Percentiles rank a stretch among this genome's conserved stretches.
These are phyloP conservation scores for Neolamprologus brichardi DNA, from an alignment of 2,113 vertebrate genomes.

Conservation along the genomic window DNA sequence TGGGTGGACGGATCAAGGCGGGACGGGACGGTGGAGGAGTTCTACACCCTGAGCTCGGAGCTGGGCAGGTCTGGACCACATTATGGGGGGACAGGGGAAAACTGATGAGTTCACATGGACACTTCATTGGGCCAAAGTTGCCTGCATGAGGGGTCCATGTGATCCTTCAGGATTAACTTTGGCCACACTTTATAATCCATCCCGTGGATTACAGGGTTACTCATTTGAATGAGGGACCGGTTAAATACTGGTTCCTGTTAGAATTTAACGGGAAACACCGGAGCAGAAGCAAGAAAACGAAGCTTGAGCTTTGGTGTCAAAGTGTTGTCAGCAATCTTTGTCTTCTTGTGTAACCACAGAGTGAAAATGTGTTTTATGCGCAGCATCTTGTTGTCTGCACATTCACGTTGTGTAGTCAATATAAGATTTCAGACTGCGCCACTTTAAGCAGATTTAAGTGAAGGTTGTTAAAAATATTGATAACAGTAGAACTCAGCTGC, in stretches of 20 bases:
- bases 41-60: conserved; percentile 75
- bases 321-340: background rate
- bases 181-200: background rate
- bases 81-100: background rate
- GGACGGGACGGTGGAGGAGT: conserved; percentile 75
- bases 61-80: conserved; percentile 69
- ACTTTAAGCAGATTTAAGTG: background rate
- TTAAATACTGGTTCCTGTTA: background rate
- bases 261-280: background rate
- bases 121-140: background rate
- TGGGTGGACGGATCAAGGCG: conserved; percentile 84
- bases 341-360: background rate
- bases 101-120: background rate
- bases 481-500: accelerated
- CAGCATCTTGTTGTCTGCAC: background rate
- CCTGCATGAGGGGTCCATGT: background rate
- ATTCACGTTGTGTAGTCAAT: background rate
- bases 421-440: background rate
- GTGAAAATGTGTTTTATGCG: background rate
- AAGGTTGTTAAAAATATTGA: background rate
- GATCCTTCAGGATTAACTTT: background rate
- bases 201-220: background rate
- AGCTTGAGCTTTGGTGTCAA: background rate
- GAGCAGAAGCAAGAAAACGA: background rate
- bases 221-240: background rate